phyloP scores from a whole-genome alignment of 2,797 vertebrate genomes.

The Cephalopachus bancanus region DNA sequence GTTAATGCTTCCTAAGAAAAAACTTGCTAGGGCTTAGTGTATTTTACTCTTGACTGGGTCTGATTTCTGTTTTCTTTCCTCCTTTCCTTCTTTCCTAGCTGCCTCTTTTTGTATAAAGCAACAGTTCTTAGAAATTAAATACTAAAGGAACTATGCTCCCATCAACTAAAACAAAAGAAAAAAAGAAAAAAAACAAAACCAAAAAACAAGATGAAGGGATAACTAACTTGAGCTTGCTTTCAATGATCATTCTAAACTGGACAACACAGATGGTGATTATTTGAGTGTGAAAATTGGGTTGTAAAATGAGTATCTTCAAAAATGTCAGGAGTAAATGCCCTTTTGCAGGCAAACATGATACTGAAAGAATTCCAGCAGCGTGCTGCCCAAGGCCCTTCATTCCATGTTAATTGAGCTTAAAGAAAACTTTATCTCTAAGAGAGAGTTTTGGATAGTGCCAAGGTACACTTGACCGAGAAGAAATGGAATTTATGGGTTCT shows the following conservation, averaged over 20 bases:
- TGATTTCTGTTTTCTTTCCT: neutral
- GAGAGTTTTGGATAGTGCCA: constrained; percentile 38
- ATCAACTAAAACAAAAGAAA: constrained; percentile 28
- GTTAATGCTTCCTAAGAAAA: neutral
- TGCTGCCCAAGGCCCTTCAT: constrained; percentile 49
- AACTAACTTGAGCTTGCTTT: neutral
- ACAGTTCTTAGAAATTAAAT: neutral
- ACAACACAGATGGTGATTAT: constrained; percentile 83
- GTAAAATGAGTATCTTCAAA: constrained; percentile 81
- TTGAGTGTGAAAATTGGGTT: constrained; percentile 82
- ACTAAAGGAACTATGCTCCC: neutral
- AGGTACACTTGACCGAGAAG: constrained; percentile 36
- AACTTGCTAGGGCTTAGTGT: neutral
- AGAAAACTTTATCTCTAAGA: constrained; percentile 67
- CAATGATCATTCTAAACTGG: constrained; percentile 48
- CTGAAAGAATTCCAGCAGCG: constrained; percentile 75
- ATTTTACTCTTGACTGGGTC: neutral
- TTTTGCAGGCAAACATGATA: constrained; percentile 79
- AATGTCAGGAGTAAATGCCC: constrained; percentile 85
- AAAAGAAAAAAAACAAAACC: neutral
- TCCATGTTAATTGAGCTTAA: constrained; percentile 68
- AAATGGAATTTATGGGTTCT: neutral
- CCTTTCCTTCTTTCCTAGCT: neutral
- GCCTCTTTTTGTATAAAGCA: neutral
- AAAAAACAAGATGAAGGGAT: neutral